These are phyloP conservation scores for Corythoichthys intestinalis DNA, from an alignment of 2,113 vertebrate genomes.

Conservation along the genomic window DNA sequence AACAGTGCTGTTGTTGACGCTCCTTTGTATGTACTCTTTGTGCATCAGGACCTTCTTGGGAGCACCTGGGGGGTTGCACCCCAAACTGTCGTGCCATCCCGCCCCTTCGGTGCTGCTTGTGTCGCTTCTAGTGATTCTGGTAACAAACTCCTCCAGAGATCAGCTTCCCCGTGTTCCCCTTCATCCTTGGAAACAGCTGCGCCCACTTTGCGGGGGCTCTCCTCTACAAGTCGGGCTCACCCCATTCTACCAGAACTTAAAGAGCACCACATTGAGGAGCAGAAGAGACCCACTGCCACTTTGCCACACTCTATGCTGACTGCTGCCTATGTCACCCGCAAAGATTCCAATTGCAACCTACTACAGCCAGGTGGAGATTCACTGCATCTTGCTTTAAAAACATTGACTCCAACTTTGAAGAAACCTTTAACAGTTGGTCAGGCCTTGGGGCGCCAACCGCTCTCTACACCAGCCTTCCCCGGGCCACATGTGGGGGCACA, in stretches of 20 bases:
- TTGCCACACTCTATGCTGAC: background rate
- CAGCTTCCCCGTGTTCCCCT: background rate
- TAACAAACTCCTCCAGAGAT: constrained; percentile 16
- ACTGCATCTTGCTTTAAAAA: background rate
- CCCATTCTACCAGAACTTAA: background rate
- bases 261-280: background rate
- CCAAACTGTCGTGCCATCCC: constrained; percentile 42
- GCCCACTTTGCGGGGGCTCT: background rate
- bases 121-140: constrained; percentile 19
- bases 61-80: constrained; percentile 62
- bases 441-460: background rate
- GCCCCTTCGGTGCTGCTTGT: constrained; percentile 9
- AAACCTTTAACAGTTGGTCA: constrained; percentile 16
- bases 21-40: constrained; percentile 1
- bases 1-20: background rate
- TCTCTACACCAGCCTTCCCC: background rate
- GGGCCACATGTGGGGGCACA: constrained; percentile 10
- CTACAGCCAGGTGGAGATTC: constrained; percentile 17
- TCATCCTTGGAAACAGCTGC: background rate
- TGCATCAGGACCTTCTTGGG: constrained; percentile 67
- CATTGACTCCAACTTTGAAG: constrained; percentile 31
- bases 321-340: constrained; percentile 21
- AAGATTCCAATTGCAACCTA: constrained; percentile 21
- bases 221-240: background rate
- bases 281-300: background rate